phyloP scores from a whole-genome alignment of 2,113 vertebrate species.

The Phyllopteryx taeniolatus region DNA sequence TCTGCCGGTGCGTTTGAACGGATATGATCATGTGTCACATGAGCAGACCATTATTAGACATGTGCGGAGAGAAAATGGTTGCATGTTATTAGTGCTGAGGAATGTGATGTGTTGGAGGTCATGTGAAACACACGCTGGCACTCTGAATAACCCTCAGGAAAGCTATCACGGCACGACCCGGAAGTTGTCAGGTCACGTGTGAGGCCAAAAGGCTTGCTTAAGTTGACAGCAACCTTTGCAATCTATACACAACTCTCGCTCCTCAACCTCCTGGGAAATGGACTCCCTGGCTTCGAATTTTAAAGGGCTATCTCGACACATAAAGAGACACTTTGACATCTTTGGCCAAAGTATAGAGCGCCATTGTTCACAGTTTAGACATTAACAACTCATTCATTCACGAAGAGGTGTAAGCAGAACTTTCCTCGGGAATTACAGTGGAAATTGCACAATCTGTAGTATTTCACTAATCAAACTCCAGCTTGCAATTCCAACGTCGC shows the following conservation, averaged over 20 bases:
- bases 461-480: slow-evolving; percentile 36
- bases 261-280: slow-evolving; percentile 59
- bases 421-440: slow-evolving; percentile 43
- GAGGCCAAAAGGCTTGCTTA: slow-evolving; percentile 53
- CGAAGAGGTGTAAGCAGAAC: slow-evolving; percentile 27
- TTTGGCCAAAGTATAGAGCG: slow-evolving; percentile 45
- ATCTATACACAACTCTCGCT: slow-evolving; percentile 59
- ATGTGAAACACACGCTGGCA: slow-evolving; percentile 67
- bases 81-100: slow-evolving; percentile 50
- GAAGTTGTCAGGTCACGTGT: slow-evolving; percentile 66
- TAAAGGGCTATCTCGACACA: slow-evolving; percentile 45
- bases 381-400: background rate
- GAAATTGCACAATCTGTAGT: slow-evolving; percentile 47
- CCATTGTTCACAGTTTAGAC: slow-evolving; percentile 34
- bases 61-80: slow-evolving; percentile 18
- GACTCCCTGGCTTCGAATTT: slow-evolving; percentile 38
- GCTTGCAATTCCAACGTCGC: slow-evolving; percentile 60
- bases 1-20: slow-evolving; percentile 20
- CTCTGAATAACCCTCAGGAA: slow-evolving; percentile 59
- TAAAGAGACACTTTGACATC: slow-evolving; percentile 38
- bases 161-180: slow-evolving; percentile 59
- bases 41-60: slow-evolving; percentile 25
- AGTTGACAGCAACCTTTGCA: slow-evolving; percentile 59
- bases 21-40: slow-evolving; percentile 39
- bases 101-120: slow-evolving; percentile 65